Conservation (phyloP, 37 sponge, comb jelly and placozoan genomes). For the Theonella swinhoei region DNA sequence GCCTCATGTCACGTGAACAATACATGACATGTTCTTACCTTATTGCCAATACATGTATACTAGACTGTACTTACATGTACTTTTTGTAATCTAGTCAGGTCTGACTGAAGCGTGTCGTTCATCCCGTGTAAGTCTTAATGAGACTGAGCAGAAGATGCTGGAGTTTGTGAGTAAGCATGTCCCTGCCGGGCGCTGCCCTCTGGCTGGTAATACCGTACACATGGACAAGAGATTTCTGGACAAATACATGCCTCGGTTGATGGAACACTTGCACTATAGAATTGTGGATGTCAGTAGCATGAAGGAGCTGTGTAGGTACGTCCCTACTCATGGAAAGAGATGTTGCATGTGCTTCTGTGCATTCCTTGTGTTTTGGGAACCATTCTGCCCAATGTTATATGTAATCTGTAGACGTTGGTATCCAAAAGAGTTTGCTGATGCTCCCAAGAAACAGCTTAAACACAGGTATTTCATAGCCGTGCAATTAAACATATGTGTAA, state of each 20-base stretch:
- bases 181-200: slow-evolving; percentile 68
- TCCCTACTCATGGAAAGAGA: background rate
- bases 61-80: no score
- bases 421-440: slow-evolving; percentile 25
- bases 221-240: slow-evolving; percentile 79
- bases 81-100: slow-evolving; percentile 80
- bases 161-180: slow-evolving; percentile 61
- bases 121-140: slow-evolving; percentile 41
- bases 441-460: slow-evolving; percentile 29
- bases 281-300: slow-evolving; percentile 91
- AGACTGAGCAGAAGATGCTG: slow-evolving; percentile 69
- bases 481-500: background rate
- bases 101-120: slow-evolving; percentile 53
- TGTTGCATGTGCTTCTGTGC: no score
- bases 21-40: no score
- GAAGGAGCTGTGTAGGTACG: slow-evolving; percentile 85
- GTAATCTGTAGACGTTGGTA: slow-evolving; percentile 60
- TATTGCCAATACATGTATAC: no score
- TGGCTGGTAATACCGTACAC: slow-evolving; percentile 90
- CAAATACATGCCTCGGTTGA: slow-evolving; percentile 86
- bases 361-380: no score
- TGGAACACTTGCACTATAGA: slow-evolving; percentile 81
- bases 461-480: slow-evolving; percentile 35
- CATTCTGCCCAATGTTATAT: no score
- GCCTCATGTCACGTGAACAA: no score